These are phyloP conservation scores for Orchestia grillus DNA, from an alignment of 1,140 invertebrate species.

Conservation along the genomic window DNA sequence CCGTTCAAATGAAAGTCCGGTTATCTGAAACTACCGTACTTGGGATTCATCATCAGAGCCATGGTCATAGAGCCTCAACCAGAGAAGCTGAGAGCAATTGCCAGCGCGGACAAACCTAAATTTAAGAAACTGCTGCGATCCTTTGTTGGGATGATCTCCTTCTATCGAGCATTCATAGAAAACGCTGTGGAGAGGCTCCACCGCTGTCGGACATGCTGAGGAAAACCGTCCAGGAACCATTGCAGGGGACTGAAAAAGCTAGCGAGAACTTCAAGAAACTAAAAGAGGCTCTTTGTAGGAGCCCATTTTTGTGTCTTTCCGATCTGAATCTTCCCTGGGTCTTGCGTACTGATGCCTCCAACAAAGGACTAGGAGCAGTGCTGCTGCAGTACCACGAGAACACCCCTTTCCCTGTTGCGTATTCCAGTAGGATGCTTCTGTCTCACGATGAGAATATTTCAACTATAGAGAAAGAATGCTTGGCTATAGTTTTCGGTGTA, in stretches of 20 bases:
- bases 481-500: slow-evolving; percentile 71
- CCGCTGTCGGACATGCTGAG: slow-evolving; percentile 56
- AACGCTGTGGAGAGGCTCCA: not conserved
- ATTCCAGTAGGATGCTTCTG: slow-evolving; percentile 70
- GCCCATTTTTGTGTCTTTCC: slow-evolving; percentile 39
- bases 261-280: not conserved
- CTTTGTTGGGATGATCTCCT: slow-evolving; percentile 56
- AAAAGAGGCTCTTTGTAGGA: slow-evolving; percentile 5
- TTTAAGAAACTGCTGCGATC: slow-evolving; percentile 53
- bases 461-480: slow-evolving; percentile 72
- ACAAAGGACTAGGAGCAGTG: slow-evolving; percentile 39
- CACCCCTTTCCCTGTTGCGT: slow-evolving; percentile 63
- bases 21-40: too few relatives aligned
- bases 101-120: too few relatives aligned
- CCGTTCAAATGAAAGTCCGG: too few relatives aligned
- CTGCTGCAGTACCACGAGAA: slow-evolving; percentile 50
- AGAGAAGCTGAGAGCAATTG: too few relatives aligned
- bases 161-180: slow-evolving; percentile 55
- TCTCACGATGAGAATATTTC: slow-evolving; percentile 70
- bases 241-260: not conserved
- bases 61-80: too few relatives aligned
- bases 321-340: slow-evolving; percentile 9
- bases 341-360: slow-evolving; percentile 58
- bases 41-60: too few relatives aligned
- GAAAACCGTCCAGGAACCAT: slow-evolving; percentile 49